Evolutionary conservation across 2,888 invertebrate species (phyloP), one percentile per base, ranked within the genome.

Genomic region (Glyphotaelius pellucidus): DNA sequence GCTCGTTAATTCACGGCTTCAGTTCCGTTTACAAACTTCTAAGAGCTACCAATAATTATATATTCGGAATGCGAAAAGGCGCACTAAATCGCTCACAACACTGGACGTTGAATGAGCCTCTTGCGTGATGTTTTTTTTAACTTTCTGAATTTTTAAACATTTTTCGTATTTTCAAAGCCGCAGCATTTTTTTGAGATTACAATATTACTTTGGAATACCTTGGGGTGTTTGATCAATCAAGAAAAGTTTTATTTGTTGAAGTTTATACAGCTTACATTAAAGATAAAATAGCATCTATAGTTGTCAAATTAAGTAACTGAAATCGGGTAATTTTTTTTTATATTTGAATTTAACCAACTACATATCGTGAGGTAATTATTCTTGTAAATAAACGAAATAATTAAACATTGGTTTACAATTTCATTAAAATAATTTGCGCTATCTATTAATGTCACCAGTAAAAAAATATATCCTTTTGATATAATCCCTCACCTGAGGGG

Each of bases 51-150:
- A 3, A 15, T 47, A 15, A 47, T 47, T 3, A 47, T 47, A 42
- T 85, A 85, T 38, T 85, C 85, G n/a, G n/a, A 14, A 85, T 38
- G 85, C 19, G n/a, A 32, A 85, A 85, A 25, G 42, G n/a, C n/a
- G 85, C 19, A 38, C n/a, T 42, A n/a, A 42, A 85, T 85, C 42
- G 85, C 85, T 14, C n/a, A 42, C 85, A 85, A 85, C 12, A 15
- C 85, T 52, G 15, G 38, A 7, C 31, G 31, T n/a, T 12, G 80
- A 15, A 52, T 52, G 19, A 52, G 19, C 19, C 52, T 52, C 4
- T 19, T 19, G 52, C 19, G 19, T 19, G 19, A 52, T 52, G 19
- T 52, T 52, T 52, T 19, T 19, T 19, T 19, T 52, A 19, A 15
- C 52, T 5, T 52, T 52, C 19, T 15, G 52, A 19, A 52, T 52